Conservation (phyloP, 1,140 invertebrate genomes). For the Drosophila erecta region DNA sequence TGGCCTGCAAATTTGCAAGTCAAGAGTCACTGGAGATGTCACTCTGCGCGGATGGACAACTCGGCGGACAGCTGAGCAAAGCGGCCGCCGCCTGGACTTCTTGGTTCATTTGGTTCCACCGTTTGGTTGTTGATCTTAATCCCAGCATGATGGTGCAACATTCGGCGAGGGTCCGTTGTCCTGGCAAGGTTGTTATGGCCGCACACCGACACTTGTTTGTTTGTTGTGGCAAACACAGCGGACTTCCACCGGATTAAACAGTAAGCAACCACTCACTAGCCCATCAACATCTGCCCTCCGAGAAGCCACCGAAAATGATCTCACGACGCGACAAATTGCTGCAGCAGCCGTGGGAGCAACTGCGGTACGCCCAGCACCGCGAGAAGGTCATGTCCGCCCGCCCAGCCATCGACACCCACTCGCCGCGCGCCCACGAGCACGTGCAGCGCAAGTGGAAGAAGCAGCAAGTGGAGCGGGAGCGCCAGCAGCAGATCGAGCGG, state of each 20-base stretch:
- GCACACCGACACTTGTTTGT: slow-evolving; percentile 64
- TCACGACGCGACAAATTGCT: slow-evolving; percentile 85
- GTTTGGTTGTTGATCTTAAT: slow-evolving; percentile 68
- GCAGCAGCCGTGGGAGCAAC: slow-evolving; percentile 85
- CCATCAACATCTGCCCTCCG: slow-evolving; percentile 18
- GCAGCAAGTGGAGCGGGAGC: slow-evolving; percentile 86
- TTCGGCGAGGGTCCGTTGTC: slow-evolving; percentile 72
- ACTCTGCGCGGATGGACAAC: slow-evolving; percentile 73
- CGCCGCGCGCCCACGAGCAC: slow-evolving; percentile 85
- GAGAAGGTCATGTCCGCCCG: slow-evolving; percentile 85
- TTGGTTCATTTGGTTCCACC: background rate
- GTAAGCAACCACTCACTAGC: slow-evolving; percentile 8
- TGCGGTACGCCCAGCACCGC: slow-evolving; percentile 85
- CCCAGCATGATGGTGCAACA: slow-evolving; percentile 77
- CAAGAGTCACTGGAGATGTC: slow-evolving; percentile 73
- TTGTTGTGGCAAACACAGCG: slow-evolving; percentile 62
- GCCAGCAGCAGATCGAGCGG: slow-evolving; percentile 85
- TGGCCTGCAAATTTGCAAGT: slow-evolving; percentile 77
- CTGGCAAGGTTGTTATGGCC: slow-evolving; percentile 81
- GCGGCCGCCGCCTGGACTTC: slow-evolving; percentile 52
- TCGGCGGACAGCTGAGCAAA: slow-evolving; percentile 77
- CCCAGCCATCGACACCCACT: slow-evolving; percentile 86
- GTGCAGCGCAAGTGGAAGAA: slow-evolving; percentile 86
- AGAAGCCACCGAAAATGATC: slow-evolving; percentile 76
- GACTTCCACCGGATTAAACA: background rate